Evolutionary conservation across 2,888 invertebrate genomes (phyloP), one percentile per base, ranked within the genome.

Genomic region (Sesamia inferens): DNA sequence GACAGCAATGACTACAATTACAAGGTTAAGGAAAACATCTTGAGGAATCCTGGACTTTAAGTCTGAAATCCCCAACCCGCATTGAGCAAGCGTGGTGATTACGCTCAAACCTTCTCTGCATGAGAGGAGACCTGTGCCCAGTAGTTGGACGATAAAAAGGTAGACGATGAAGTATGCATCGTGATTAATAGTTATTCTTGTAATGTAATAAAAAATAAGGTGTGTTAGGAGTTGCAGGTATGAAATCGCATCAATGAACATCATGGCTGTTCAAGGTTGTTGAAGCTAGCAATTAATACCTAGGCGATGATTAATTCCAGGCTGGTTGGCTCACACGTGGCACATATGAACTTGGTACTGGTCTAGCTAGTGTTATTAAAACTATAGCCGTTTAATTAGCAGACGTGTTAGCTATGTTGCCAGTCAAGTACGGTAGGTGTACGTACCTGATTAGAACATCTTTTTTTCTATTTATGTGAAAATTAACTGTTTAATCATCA

Each of bases 241-340:
- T 78, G 63, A 66, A 78, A 78, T 73, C 61, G 51, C 79, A 81
- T 83, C 76, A 86, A 68, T 79, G 66, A 76, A 57, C 68, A 76
- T 74, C 69, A 75, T 77, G 62, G 58, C 55, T 42, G 44, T 71
- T 64, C 83, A 86, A 86, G 83, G 86, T 78, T 75, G 68, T 39
- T 47, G 58, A 64, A 80, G 65, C 62, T 65, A 77, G 71, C 66
- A 81, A 85, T 86, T 83, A 86, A 82, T 71, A 66, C 78, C 72
- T 75, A 76, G 66, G 61, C 69, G 59, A 71, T 77, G 78, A 81
- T 79, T 84, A 81, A 76, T 78, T 79, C 69, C 66, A 22, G 42
- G 70, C 63, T 63, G 39, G 61, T 19, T 57, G 47, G 22, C 74
- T 58, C 68, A 51, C 76, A 79, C 74, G 81, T 83, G 85, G 64